Base-by-base conservation (phyloP, 2,888 invertebrate species). In the Gastrophysa polygoni region DNA sequence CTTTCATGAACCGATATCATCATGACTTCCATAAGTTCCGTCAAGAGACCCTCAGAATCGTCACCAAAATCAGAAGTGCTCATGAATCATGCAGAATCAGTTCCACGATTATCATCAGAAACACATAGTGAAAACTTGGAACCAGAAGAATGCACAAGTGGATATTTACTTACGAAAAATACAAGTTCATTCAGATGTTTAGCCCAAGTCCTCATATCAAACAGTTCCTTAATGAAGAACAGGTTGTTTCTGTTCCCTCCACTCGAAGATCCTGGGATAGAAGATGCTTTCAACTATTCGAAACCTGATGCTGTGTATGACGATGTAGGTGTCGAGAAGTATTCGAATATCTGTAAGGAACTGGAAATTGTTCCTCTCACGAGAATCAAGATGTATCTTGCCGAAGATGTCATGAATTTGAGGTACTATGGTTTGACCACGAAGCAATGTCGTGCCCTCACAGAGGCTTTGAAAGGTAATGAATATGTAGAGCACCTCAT, bases 231-330 rank as follows among this genome's bases (percentile, higher is more conserved):
- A 74, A 78, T 79, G 79, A 82, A 70, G 76, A 78, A 69, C 82
- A 83, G 74, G 74, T 79, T 85, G 21, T 86, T 85, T 61, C 80
- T 74, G 51, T 81, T 82, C 71, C 81, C 82, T 2, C 77, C 76
- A 11, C 54, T 80, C 5, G 71, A 72, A 52, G 80, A 83, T 73
- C 82, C 82, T 11, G 82, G 81, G 49, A 75, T 82, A 38, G 78
- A 80, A 48, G 73, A 74, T n/a, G 79, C 78, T 5, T 77, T 80
- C 58, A 70, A 76, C 62, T 77, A 70, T 66, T 47, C 43, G 74
- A 75, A 73, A 61, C 77, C 77, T 4, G 67, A 69, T 32, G 71
- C 72, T 38, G 61, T 67, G 21, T 63, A 69, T 56, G 79, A 78
- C 56, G 73, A 75, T 57, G 69, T 74, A 46, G 82, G 82, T 18